Conservation (phyloP, 2,113 vertebrate genomes). For the Acrocephalus kingi region DNA sequence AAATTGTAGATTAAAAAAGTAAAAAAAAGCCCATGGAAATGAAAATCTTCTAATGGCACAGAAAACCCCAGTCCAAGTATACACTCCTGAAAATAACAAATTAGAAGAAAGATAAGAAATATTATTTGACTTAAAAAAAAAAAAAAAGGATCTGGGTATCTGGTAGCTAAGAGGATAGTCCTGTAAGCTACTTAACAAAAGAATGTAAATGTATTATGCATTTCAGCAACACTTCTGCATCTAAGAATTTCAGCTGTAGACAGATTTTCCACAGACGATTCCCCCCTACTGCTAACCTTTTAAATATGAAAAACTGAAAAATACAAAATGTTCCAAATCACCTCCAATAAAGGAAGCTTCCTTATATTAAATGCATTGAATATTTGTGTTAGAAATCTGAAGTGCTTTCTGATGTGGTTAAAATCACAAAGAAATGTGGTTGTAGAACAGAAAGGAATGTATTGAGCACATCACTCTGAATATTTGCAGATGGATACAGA, state of each 20-base stretch:
- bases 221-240: constrained; percentile 68
- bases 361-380: constrained; percentile 51
- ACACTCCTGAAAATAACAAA: background rate
- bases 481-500: constrained; percentile 39
- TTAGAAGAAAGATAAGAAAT: background rate
- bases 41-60: background rate
- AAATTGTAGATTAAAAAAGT: constrained; percentile 6
- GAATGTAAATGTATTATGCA: constrained; percentile 62
- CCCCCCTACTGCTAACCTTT: constrained; percentile 51
- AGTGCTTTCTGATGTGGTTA: constrained; percentile 64
- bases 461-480: constrained; percentile 47
- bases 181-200: constrained; percentile 66
- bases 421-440: constrained; percentile 34
- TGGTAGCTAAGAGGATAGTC: constrained; percentile 58
- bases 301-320: constrained; percentile 73
- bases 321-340: constrained; percentile 59
- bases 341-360: constrained; percentile 60
- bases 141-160: background rate
- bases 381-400: constrained; percentile 50
- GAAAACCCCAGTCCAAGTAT: background rate
- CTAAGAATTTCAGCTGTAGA: constrained; percentile 71
- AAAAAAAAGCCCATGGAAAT: constrained; percentile 24
- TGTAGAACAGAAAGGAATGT: constrained; percentile 47
- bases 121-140: background rate
- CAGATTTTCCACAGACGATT: constrained; percentile 73